Percentiles rank a stretch among this genome's conserved stretches.
Conservation (phyloP, 2,113 vertebrate species). For the Mellivora capensis region DNA sequence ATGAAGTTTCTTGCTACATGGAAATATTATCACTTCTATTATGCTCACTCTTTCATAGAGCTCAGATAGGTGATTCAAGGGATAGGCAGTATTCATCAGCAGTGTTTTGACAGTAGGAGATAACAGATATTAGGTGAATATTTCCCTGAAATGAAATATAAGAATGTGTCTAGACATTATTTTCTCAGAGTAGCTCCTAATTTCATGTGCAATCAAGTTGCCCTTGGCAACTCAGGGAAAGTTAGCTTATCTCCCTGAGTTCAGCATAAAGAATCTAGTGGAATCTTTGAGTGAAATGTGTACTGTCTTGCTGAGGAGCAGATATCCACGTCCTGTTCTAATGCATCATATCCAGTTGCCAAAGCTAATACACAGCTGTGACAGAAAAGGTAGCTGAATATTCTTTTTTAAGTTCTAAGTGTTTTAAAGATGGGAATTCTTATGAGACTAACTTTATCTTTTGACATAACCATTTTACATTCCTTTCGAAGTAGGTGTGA, state of each 20-base stretch:
- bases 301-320: constrained; percentile 34
- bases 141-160: constrained; percentile 62
- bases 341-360: constrained; percentile 11
- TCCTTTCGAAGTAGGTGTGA: constrained; percentile 10
- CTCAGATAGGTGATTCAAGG: constrained; percentile 1
- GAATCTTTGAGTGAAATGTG: neutral
- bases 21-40: constrained; percentile 37
- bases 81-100: constrained; percentile 24
- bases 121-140: constrained; percentile 53
- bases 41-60: neutral
- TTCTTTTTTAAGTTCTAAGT: neutral
- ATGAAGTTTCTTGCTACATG: constrained; percentile 34
- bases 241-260: constrained; percentile 46
- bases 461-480: neutral
- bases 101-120: constrained; percentile 50
- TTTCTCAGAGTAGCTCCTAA: constrained; percentile 55
- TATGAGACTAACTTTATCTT: constrained; percentile 12
- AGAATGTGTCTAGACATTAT: constrained; percentile 63
- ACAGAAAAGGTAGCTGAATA: neutral
- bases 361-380: constrained; percentile 13
- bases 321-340: neutral
- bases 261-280: constrained; percentile 34
- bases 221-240: constrained; percentile 58
- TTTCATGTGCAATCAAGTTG: constrained; percentile 61
- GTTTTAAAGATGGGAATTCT: constrained; percentile 22